Percentiles rank a stretch among this genome's conserved stretches.
phyloP scores from a whole-genome alignment of 2,113 vertebrate genomes.

The Atrichornis clamosus region DNA sequence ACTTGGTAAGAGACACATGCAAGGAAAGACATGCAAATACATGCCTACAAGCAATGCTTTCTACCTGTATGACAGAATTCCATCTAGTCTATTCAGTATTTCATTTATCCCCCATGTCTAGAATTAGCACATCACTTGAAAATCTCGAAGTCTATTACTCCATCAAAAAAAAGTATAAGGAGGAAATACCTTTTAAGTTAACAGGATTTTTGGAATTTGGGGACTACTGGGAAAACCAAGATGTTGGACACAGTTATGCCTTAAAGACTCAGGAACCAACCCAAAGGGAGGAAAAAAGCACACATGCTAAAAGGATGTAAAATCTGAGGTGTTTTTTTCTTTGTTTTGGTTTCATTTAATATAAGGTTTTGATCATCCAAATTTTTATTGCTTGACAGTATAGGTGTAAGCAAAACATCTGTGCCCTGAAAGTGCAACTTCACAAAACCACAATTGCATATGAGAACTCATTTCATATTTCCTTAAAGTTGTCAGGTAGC shows the following conservation, averaged over 20 bases:
- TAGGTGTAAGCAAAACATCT: neutral
- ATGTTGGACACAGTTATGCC: neutral
- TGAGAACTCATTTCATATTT: neutral
- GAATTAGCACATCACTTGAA: neutral
- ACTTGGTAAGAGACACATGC: rapidly evolving
- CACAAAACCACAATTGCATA: neutral
- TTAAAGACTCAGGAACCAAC: neutral
- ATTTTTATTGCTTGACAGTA: neutral
- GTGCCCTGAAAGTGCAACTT: neutral
- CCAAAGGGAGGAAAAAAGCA: neutral
- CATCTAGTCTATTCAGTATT: neutral
- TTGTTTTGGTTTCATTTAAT: neutral
- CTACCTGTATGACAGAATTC: neutral
- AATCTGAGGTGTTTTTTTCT: rapidly evolving
- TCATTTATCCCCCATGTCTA: neutral
- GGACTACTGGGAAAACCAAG: neutral
- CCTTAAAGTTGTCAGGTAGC: neutral
- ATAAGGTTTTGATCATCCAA: neutral
- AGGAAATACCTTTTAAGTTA: neutral
- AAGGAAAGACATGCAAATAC: neutral
- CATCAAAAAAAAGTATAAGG: neutral
- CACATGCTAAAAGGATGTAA: neutral
- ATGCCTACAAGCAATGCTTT: neutral
- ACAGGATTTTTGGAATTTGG: neutral
- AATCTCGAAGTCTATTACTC: neutral